Base-by-base conservation (phyloP, 2,113 vertebrate genomes). In the Passer domesticus region DNA sequence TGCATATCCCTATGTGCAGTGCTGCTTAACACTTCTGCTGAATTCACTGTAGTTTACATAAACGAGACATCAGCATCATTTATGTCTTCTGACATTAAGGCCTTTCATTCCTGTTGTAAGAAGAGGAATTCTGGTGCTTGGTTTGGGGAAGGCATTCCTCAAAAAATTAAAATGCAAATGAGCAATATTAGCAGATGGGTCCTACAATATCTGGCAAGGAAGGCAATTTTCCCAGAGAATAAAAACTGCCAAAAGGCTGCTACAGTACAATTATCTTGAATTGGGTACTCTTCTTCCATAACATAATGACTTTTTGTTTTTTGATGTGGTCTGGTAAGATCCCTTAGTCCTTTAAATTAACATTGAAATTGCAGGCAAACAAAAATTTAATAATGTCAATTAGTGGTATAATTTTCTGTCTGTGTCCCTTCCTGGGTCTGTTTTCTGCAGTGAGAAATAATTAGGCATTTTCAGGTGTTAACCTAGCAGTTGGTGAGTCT, bases 91-190 rank as follows among this genome's bases (percentile, higher is more conserved):
- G 60, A 69, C 23, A 41, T 70, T 37, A 18, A 56, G 52, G 25
- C 50, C 23, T 87, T 80, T 44, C 23, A 13, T 62, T 81, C 15
- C 47, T 62, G 10, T 41, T 81, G 20, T 5, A 59, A 73, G 43
- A 60, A 44, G 35, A 89, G 27, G 43, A 89, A 55, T 56, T 84
- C 37, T 83, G 46, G 13, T 68, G 72, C 68, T 73, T 76, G 53
- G 6, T 62, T 72, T 74, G 35, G 39, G 39, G 52, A 80, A 94
- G 69, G 46, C 55, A 53, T 89, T 66, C 43, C 73, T 87, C 50
- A 49, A 83, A 69, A 89, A 87, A 76, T 83, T 83, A 86, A 92
- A 66, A 91, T 87, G 77, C 37, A 89, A 56, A 81, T 81, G n/a
- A 89, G 35, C 60, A 82, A 17, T 81, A 87, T 77, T 66, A 89